Conservation (phyloP, 2,113 vertebrate species). For the Onychorhynchus coronatus region DNA sequence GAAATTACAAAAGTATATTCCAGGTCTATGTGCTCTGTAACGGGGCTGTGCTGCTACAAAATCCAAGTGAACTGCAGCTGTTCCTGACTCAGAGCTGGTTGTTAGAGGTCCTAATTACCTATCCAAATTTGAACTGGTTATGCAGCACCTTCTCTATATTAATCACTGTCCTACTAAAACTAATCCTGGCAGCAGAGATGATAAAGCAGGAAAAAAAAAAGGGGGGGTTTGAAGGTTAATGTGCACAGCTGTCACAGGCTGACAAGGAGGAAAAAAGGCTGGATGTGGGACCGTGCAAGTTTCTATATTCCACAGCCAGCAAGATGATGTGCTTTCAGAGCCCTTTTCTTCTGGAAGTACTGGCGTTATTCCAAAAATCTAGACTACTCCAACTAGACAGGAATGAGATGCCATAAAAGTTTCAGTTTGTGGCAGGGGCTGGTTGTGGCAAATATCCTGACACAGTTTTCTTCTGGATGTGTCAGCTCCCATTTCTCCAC, state of each 20-base stretch:
- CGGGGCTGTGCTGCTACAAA: slow-evolving; percentile 1
- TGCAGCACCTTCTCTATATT: slow-evolving; percentile 47
- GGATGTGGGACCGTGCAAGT: neutral
- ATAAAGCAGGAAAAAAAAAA: neutral
- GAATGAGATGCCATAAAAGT: neutral
- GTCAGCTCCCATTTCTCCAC: neutral
- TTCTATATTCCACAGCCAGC: neutral
- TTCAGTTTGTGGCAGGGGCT: neutral
- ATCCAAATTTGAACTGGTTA: slow-evolving; percentile 35
- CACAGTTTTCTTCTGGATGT: neutral
- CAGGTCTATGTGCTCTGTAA: neutral
- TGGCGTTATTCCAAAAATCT: neutral
- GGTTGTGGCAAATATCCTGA: neutral
- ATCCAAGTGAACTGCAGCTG: slow-evolving; percentile 38
- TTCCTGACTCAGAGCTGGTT: slow-evolving; percentile 9
- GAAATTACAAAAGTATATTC: slow-evolving; percentile 10
- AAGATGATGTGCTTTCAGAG: neutral
- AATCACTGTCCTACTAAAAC: slow-evolving; percentile 65
- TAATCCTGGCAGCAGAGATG: slow-evolving; percentile 31
- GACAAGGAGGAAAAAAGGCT: neutral
- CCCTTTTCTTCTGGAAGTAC: neutral
- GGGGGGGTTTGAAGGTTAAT: slow-evolving; percentile 35
- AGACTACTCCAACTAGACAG: neutral
- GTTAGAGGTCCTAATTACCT: slow-evolving; percentile 60
- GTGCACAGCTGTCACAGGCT: neutral